Base-by-base conservation (phyloP, 2,888 invertebrate species). In the Acholoe squamosa region DNA sequence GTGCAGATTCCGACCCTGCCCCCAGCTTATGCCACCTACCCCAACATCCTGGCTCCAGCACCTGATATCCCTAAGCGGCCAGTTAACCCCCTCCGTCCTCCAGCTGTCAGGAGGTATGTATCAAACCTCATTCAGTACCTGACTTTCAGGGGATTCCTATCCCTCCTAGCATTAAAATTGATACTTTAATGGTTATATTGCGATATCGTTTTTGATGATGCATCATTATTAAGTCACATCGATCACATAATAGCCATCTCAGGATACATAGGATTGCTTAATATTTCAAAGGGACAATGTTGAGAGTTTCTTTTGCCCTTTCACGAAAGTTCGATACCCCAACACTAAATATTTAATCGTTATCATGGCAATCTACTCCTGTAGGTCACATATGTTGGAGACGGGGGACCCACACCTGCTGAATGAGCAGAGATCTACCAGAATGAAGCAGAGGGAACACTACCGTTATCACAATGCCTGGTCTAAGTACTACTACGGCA, bases 401-500 rank as follows among this genome's bases (percentile, higher is more conserved):
- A 95, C 95, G 0, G 92, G 92, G 0, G 94, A 94, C 34, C 95
- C 95, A 89, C 95, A 95, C 92, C 93, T 92, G 92, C 94, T 95
- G 88, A 95, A 95, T 93, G 94, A 95, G 43, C 93, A 94, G 90
- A 92, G 95, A 19, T 89, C 94, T 25, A 91, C 92, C 76, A 90
- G 94, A 54, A 95, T 95, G 95, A 95, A 95, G 91, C 94, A 94
- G 90, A 91, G 94, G 77, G 95, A 95, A 92, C 94, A 95, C 91
- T 93, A 93, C 88, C 91, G 95, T 52, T 95, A 95, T 89, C 95
- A 95, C 91, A 94, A 95, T 16, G 95, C 95, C 7, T 95, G 95
- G 95, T 93, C 94, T 22, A 95, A 94, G 92, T 94, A 94, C 7
- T 95, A 94, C 91, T 95, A 95, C 91, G 95, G 95, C 0, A 93